Percentiles rank a stretch among this genome's conserved stretches.
phyloP scores from a whole-genome alignment of 2,888 invertebrate species.

The Trichogramma dendrolimi region DNA sequence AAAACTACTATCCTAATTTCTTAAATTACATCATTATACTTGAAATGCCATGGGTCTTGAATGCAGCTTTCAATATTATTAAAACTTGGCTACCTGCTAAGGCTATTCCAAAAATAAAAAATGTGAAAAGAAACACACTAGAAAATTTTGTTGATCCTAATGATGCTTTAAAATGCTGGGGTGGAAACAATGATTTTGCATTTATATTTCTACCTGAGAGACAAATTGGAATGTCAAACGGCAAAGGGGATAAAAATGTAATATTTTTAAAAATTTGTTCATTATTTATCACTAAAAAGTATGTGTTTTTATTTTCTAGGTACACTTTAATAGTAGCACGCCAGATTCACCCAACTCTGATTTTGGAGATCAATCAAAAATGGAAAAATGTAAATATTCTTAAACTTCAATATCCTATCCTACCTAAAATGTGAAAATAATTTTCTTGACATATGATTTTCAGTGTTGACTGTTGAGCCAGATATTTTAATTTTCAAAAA shows the following conservation, averaged over 20 bases:
- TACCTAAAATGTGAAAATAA: slow-evolving; percentile 7
- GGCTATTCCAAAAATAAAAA: slow-evolving; percentile 83
- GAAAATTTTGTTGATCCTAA: slow-evolving; percentile 71
- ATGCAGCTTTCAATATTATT: slow-evolving; percentile 85
- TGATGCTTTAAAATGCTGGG: slow-evolving; percentile 75
- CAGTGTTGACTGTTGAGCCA: slow-evolving; percentile 50
- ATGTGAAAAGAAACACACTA: slow-evolving; percentile 71
- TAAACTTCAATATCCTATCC: neutral
- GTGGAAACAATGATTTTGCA: slow-evolving; percentile 70
- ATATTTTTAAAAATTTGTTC: slow-evolving; percentile 1
- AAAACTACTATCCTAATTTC: slow-evolving; percentile 81
- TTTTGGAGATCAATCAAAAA: slow-evolving; percentile 40
- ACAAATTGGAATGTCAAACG: slow-evolving; percentile 37
- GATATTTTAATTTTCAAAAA: slow-evolving; percentile 68
- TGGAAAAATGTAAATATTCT: slow-evolving; percentile 30
- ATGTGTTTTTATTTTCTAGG: slow-evolving; percentile 49
- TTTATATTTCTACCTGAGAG: slow-evolving; percentile 69
- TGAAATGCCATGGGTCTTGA: slow-evolving; percentile 93
- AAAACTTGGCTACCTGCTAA: slow-evolving; percentile 82
- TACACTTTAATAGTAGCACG: slow-evolving; percentile 64
- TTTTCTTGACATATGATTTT: slow-evolving; percentile 25
- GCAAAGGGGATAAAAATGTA: slow-evolving; percentile 47
- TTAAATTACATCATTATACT: slow-evolving; percentile 85
- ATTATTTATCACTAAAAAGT: slow-evolving; percentile 1
- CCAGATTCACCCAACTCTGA: slow-evolving; percentile 53